Evolutionary conservation across 1,140 invertebrate genomes (phyloP), one percentile per base, ranked within the genome.

Genomic region (Drosophila sechellia): DNA sequence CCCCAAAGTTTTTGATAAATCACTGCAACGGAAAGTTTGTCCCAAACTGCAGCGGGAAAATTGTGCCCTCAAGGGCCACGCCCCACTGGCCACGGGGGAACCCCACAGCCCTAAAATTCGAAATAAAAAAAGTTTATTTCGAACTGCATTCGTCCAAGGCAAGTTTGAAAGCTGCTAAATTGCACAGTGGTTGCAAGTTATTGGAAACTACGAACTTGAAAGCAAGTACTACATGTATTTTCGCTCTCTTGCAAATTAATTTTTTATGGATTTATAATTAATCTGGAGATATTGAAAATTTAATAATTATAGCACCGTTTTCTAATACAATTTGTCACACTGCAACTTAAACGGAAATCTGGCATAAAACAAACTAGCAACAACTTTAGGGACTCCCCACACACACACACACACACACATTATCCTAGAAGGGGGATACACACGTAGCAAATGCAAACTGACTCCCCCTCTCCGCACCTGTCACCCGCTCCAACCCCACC

Each of bases 1-100:
- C 27, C 45, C 54, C 48, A 55, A 79, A 79, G 31, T 65, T 79
- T 79, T 58, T 74, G 53, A 79, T 74, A 79, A 79, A 79, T 79
- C 71, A 74, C 58, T 79, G 77, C 70, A 79, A 68, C 56, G 54
- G 48, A 79, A 72, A 72, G 69, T 79, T 50, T 72, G 45, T 50
- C 25, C n/a, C 48, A 35, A 53, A 46, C 65, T 54, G 66, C 68
- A 63, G 56, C 50, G 43, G 64, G 59, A 22, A 22, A 66, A 66
- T 64, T 49, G 35, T 45, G 22, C 61, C 56, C 76, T 43, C 20
- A 53, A 79, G 69, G 55, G 48, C 39, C 68, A 59, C 54, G 46
- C 69, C 69, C 66, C 69, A 59, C 31, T 13, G 39, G 46, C 6
- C 55, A 20, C 5, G 6, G 31, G 46, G 35, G 35, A n/a, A 22